A percentile compares a stretch with the other conserved stretches of the same genome.
These are phyloP conservation scores for Pseudoips prasinana DNA, from an alignment of 2,888 invertebrate species.

Conservation along the genomic window DNA sequence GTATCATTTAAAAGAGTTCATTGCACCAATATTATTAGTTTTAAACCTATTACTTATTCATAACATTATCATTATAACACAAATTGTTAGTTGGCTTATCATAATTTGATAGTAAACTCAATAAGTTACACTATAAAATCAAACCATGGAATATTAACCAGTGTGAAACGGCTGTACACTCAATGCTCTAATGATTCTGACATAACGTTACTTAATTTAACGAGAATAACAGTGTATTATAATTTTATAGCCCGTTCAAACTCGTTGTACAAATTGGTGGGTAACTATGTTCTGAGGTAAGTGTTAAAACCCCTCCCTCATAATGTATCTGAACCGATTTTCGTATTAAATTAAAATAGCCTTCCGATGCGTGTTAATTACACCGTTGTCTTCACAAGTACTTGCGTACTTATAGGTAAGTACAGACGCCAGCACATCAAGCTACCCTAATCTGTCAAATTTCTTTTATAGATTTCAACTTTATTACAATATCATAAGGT, in stretches of 20 bases:
- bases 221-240: slow-evolving; percentile 41
- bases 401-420: no score
- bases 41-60: no score
- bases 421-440: no score
- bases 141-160: slow-evolving; percentile 14
- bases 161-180: slow-evolving; percentile 23
- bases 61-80: no score
- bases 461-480: no score
- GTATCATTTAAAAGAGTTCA: no score
- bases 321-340: neutral
- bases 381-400: slow-evolving; percentile 16
- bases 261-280: slow-evolving; percentile 39
- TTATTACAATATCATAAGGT: no score
- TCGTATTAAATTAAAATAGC: slow-evolving; percentile 24
- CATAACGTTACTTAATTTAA: slow-evolving; percentile 58
- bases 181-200: slow-evolving; percentile 31
- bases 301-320: slow-evolving; percentile 18
- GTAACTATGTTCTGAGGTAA: slow-evolving; percentile 26
- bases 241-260: slow-evolving; percentile 48
- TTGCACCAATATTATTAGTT: no score
- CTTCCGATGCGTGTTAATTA: slow-evolving; percentile 30
- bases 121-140: no score
- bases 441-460: no score
- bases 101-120: no score
- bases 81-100: no score